Base-by-base conservation (phyloP, 2,888 invertebrate species). In the Hipparchia semele region DNA sequence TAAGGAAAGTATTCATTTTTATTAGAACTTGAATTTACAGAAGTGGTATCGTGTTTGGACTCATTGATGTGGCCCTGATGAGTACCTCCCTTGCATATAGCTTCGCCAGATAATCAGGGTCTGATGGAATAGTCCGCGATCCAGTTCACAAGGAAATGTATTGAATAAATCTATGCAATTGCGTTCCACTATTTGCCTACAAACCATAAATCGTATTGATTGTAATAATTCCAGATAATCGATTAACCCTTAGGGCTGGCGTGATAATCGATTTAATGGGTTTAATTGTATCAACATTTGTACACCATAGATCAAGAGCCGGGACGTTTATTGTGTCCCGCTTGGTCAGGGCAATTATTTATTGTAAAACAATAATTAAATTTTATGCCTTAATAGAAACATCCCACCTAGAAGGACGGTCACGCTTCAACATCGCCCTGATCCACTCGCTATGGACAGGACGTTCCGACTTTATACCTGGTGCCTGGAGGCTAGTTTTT, bases 221-320 rank as follows among this genome's bases (percentile, higher is more conserved):
- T 6, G 59, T 39, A 60, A 73, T 69, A 53, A 60, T 54, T 60
- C 46, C 53, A 73, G 68, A 59, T 65, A 73, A 73, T 70, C 73
- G 73, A 70, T 62, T 71, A 70, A 45, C 74, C 69, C 62, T 54
- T 2, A 23, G 59, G 70, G 72, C 68, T 46, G 72, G 70, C 72
- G 70, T 68, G 72, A 53, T 68, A 72, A 74, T 74, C 72, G 72
- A 72, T 72, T 71, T 67, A 67, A 71, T 71, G 60, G 71, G 10
- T 67, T 67, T 72, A 70, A 74, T 68, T 70, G 67, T 74, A 74
- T 72, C 74, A 68, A 68, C 64, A 68, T 74, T 74, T 59, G 67
- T 49, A 53, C 2, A 53, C 65, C 39, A 33, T 66, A 66, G 65
- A 66, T 66, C 65, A 66, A 51, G 23, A 12, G 53, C 9, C 65